Conservation (phyloP, 1,140 invertebrate genomes). For the Capitella teleta region DNA sequence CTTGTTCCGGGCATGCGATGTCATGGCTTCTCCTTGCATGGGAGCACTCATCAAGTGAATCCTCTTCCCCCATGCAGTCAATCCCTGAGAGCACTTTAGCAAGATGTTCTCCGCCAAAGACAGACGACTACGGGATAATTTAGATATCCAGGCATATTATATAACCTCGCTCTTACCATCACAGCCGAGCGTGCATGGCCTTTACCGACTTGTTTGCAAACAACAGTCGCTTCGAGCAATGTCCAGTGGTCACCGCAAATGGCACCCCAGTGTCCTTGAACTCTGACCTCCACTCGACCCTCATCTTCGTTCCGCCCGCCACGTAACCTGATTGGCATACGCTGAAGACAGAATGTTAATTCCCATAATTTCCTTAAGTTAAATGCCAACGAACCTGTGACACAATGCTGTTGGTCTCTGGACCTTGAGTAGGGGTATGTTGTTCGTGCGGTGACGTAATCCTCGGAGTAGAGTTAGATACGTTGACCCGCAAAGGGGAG, state of each 20-base stretch:
- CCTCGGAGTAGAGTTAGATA: neutral
- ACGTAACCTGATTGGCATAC: slow-evolving; percentile 15
- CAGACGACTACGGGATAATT: neutral
- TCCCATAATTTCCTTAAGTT: too few species aligned
- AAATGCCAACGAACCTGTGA: too few species aligned
- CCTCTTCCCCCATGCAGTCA: slow-evolving; percentile 10
- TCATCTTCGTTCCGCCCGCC: slow-evolving; percentile 19
- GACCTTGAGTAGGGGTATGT: too few species aligned
- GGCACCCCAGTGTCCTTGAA: slow-evolving; percentile 19
- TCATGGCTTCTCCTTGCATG: slow-evolving; percentile 2
- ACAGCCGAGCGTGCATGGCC: slow-evolving; percentile 21
- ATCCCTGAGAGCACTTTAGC: slow-evolving; percentile 6
- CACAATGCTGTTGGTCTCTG: too few species aligned
- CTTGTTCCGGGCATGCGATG: slow-evolving; percentile 1
- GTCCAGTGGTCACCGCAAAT: slow-evolving; percentile 31
- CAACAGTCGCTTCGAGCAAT: slow-evolving; percentile 24
- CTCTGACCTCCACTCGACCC: slow-evolving; percentile 24
- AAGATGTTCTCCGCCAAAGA: slow-evolving; percentile 11
- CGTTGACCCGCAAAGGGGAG: neutral
- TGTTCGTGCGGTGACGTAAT: neutral
- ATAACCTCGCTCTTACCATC: slow-evolving; percentile 17
- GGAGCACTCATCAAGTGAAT: slow-evolving; percentile 9
- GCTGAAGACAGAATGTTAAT: too few species aligned
- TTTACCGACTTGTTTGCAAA: slow-evolving; percentile 21
- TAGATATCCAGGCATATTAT: neutral